Conservation (phyloP, 2,888 invertebrate genomes). For the Rhaphigaster nebulosa region DNA sequence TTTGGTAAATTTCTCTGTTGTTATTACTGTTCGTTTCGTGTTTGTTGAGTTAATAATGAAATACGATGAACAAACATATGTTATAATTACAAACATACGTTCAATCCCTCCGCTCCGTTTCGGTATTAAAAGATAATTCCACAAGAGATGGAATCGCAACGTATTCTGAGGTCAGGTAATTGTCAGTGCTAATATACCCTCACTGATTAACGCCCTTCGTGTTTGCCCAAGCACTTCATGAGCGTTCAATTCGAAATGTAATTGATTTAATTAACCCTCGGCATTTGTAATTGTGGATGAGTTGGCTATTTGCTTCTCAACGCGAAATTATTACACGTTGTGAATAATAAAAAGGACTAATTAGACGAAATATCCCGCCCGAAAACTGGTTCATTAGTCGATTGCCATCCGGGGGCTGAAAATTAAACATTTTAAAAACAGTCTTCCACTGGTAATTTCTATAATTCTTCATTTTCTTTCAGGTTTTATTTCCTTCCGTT, state of each 20-base stretch:
- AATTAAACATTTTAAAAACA: background rate
- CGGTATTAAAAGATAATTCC: background rate
- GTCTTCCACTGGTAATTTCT: background rate
- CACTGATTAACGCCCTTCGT: background rate
- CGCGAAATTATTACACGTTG: background rate
- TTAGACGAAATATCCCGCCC: background rate
- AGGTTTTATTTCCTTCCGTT: conserved; percentile 3
- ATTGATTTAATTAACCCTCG: background rate
- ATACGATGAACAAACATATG: background rate
- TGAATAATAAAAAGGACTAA: conserved; percentile 17
- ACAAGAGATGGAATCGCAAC: background rate
- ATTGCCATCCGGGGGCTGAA: background rate
- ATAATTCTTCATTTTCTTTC: background rate
- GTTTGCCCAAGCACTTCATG: conserved; percentile 4
- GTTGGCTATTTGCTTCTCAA: background rate
- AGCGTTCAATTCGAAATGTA: background rate
- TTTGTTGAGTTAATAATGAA: background rate
- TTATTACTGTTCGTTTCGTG: background rate
- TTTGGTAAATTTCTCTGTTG: background rate
- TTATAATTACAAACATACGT: background rate
- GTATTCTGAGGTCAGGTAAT: background rate
- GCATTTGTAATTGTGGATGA: background rate
- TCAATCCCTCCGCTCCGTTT: background rate
- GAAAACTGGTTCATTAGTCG: background rate
- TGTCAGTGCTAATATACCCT: background rate